These are phyloP conservation scores for Hydrolagus colliei DNA, from an alignment of 2,797 vertebrate genomes.

Conservation along the genomic window DNA sequence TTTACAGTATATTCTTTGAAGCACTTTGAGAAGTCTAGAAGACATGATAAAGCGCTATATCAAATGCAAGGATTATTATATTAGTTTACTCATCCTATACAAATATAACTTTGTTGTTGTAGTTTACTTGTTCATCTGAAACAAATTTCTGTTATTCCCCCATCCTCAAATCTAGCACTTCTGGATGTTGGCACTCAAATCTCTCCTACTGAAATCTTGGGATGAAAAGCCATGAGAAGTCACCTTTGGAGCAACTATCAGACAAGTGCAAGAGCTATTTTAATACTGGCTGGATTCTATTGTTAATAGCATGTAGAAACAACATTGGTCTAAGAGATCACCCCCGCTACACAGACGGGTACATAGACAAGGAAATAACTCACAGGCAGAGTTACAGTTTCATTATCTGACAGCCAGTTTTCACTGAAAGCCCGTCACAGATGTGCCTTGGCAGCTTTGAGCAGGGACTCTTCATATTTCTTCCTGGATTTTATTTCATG, in stretches of 20 bases:
- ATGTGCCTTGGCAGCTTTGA: neutral
- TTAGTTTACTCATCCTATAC: no score
- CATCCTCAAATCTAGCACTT: neutral
- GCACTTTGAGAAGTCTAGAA: no score
- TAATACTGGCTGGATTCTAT: constrained; percentile 45
- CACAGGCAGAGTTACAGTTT: constrained; percentile 36
- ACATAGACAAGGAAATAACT: constrained; percentile 32
- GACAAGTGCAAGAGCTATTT: constrained; percentile 33
- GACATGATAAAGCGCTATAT: no score
- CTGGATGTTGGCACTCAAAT: neutral
- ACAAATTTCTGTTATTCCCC: neutral
- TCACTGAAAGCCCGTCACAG: constrained; percentile 35
- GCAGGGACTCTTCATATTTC: neutral
- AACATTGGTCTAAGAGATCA: constrained; percentile 44
- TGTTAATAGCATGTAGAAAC: constrained; percentile 64
- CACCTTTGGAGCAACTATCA: neutral
- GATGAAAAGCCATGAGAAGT: neutral
- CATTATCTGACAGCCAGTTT: constrained; percentile 42
- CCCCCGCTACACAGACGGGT: constrained; percentile 43
- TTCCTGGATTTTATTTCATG: neutral
- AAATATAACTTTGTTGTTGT: neutral
- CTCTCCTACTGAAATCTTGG: neutral
- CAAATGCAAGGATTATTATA: no score
- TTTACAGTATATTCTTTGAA: no score
- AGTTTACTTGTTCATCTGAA: neutral